A percentile compares a stretch with the other conserved stretches of the same genome.
phyloP scores from a whole-genome alignment of 2,888 invertebrate species.

The Rotaria socialis region DNA sequence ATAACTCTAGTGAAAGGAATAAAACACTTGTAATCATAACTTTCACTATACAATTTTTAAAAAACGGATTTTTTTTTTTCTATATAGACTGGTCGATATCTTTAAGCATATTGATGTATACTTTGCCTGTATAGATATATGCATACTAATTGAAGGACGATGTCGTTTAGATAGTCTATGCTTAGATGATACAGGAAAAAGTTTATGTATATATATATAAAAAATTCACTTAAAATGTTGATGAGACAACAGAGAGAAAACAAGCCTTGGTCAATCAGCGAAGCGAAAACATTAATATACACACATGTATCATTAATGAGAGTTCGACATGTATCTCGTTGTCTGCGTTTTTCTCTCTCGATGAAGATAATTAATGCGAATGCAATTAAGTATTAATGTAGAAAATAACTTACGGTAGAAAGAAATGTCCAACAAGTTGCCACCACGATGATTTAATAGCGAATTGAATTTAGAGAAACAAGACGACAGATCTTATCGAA shows the following conservation, averaged over 20 bases:
- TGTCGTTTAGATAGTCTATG: background rate
- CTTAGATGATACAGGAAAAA: background rate
- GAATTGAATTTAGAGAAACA: background rate
- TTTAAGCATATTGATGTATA: background rate
- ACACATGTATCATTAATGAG: background rate
- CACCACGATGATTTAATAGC: constrained; percentile 9
- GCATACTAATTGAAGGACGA: background rate
- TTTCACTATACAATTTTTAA: background rate
- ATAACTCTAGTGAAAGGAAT: background rate
- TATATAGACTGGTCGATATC: background rate
- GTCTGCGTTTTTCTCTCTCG: background rate
- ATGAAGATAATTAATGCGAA: background rate
- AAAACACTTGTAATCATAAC: background rate
- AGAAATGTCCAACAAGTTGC: constrained; percentile 33
- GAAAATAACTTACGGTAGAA: constrained; percentile 24
- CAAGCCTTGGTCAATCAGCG: background rate
- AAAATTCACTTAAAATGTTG: background rate
- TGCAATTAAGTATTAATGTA: background rate
- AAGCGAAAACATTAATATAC: background rate
- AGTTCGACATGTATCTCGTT: background rate
- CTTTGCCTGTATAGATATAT: background rate
- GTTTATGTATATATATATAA: background rate
- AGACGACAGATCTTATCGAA: background rate
- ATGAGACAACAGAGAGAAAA: background rate
- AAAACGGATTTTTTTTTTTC: no score